A percentile compares a stretch with the other conserved stretches of the same genome.
Conservation (phyloP, 2,888 invertebrate genomes). For the Sycophila texana region DNA sequence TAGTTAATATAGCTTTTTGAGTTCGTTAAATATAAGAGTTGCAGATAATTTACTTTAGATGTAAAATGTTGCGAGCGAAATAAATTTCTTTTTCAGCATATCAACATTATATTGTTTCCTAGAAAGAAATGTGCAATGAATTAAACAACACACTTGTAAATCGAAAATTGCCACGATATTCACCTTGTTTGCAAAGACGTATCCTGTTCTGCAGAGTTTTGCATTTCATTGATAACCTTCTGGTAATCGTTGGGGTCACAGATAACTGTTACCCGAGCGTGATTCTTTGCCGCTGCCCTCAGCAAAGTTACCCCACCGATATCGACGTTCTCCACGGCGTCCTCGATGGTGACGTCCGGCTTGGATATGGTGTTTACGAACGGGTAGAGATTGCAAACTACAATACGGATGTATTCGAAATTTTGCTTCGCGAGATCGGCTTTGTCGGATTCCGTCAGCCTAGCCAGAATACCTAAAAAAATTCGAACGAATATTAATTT, state of each 20-base stretch:
- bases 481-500: background rate
- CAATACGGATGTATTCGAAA: constrained; percentile 88
- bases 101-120: no score
- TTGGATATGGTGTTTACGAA: constrained; percentile 92
- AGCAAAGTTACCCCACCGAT: constrained; percentile 97
- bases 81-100: no score
- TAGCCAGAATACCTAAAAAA: constrained; percentile 79
- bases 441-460: constrained; percentile 85
- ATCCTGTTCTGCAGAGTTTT: constrained; percentile 80
- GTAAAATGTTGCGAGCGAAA: no score
- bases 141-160: no score
- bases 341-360: constrained; percentile 86
- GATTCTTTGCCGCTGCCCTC: constrained; percentile 98
- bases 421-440: constrained; percentile 88
- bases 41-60: no score
- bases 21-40: no score
- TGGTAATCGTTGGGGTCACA: constrained; percentile 94
- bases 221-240: constrained; percentile 85
- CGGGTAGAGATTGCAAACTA: constrained; percentile 98
- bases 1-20: no score
- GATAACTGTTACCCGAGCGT: constrained; percentile 93
- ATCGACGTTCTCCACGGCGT: constrained; percentile 97
- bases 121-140: no score
- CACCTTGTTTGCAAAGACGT: constrained; percentile 86
- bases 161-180: constrained; percentile 20